phyloP scores from a whole-genome alignment of 2,797 vertebrate species.

The Yasuhikotakia modesta region DNA sequence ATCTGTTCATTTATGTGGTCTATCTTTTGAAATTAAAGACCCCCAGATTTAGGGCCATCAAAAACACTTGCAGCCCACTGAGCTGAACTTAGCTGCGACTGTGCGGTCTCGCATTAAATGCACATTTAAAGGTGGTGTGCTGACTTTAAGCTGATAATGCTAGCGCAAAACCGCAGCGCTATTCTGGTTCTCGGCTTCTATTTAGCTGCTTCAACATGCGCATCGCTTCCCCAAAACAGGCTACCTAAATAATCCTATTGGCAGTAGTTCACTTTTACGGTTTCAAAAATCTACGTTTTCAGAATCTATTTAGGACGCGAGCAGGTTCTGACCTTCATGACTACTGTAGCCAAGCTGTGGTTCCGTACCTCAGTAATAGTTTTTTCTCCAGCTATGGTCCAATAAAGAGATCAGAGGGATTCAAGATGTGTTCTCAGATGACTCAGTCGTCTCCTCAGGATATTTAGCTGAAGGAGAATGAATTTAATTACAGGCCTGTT shows the following conservation, averaged over 20 bases:
- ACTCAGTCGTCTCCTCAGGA: not conserved
- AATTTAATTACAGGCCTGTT: not conserved
- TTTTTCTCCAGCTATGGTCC: slow-evolving; percentile 2
- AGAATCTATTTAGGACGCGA: not conserved
- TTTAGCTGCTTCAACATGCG: not conserved
- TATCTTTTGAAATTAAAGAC: not conserved
- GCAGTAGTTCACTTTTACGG: not conserved
- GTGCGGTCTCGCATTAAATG: not conserved
- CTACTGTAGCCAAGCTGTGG: not conserved
- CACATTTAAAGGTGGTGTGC: not conserved
- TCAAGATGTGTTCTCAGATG: slow-evolving; percentile 1
- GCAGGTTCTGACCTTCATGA: not conserved
- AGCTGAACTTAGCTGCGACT: no score
- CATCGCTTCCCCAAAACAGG: not conserved
- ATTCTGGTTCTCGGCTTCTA: not conserved
- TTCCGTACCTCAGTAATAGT: not conserved
- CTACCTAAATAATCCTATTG: not conserved
- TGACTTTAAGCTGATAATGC: not conserved
- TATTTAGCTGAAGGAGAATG: slow-evolving; percentile 2
- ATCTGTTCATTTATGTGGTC: no score
- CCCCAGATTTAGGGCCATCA: not conserved
- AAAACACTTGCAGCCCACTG: no score
- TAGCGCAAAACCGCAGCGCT: not conserved
- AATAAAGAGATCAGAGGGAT: slow-evolving; percentile 7
- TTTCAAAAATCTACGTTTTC: no score